These are phyloP conservation scores for Zoroaster sp. DNA, from an alignment of 53 echinoderm and acorn worm genomes.

Conservation along the genomic window DNA sequence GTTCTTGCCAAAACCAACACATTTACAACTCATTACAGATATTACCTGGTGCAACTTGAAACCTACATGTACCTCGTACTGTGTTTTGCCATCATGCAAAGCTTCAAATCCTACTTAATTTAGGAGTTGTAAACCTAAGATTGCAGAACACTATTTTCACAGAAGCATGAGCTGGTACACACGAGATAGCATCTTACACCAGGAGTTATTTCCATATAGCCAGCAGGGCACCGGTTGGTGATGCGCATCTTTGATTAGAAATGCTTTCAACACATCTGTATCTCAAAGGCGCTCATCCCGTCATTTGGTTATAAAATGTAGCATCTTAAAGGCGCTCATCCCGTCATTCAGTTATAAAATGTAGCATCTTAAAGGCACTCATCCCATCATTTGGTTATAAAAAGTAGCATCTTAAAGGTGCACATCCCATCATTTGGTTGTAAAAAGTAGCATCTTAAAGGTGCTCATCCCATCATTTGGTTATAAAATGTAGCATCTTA, in stretches of 20 bases:
- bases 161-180: neutral
- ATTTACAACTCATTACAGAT: too few relatives aligned
- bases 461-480: too few relatives aligned
- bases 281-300: constrained; percentile 8
- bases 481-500: too few relatives aligned
- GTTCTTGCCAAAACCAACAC: too few relatives aligned
- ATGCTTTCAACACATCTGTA: constrained; percentile 37
- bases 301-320: neutral
- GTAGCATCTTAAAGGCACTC: neutral
- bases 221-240: constrained; percentile 18
- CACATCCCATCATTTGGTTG: too few relatives aligned
- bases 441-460: too few relatives aligned
- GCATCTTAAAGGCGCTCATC: neutral
- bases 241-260: constrained; percentile 51
- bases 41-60: too few relatives aligned
- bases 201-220: constrained; percentile 40
- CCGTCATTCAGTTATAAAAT: neutral
- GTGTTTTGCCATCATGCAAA: too few relatives aligned
- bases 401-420: neutral
- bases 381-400: neutral
- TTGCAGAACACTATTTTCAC: neutral
- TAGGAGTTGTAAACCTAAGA: neutral
- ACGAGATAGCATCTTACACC: constrained; percentile 31
- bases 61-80: too few relatives aligned
- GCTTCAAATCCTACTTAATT: too few relatives aligned